Percentiles rank a stretch among this genome's conserved stretches.
Evolutionary conservation across 1,140 invertebrate genomes (phyloP).

Genomic region (Ceratosolen fusciceps): DNA sequence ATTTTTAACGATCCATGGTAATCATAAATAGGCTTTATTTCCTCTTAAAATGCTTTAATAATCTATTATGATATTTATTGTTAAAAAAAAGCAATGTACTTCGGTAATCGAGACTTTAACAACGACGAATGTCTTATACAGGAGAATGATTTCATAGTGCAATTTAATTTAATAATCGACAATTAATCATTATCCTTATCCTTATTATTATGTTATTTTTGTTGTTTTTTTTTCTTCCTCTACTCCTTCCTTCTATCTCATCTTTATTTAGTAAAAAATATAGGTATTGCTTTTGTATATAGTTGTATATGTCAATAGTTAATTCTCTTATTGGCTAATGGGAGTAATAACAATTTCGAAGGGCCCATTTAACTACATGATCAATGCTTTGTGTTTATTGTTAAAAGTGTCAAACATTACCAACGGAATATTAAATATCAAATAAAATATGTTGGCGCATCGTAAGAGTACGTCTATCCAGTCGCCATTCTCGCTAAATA

Average conservation of each 20-base stretch:
- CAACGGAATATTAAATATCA: constrained; percentile 3
- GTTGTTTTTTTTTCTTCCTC: no score
- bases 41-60: constrained; percentile 25
- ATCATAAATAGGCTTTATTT: constrained; percentile 28
- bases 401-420: constrained; percentile 18
- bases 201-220: no score
- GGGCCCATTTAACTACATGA: background rate
- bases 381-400: constrained; percentile 16
- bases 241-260: no score
- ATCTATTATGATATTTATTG: constrained; percentile 18
- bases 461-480: background rate
- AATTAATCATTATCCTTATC: background rate
- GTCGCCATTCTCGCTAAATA: background rate
- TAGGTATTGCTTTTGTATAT: constrained; percentile 45
- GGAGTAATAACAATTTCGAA: constrained; percentile 36
- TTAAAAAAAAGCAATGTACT: constrained; percentile 49
- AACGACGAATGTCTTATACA: constrained; percentile 25
- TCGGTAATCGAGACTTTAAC: constrained; percentile 54
- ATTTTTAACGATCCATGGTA: constrained; percentile 52
- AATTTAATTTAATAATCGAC: background rate
- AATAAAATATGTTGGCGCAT: background rate
- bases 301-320: constrained; percentile 27
- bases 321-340: constrained; percentile 33
- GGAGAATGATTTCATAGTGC: constrained; percentile 26
- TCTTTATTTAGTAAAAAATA: constrained; percentile 44